Evolutionary conservation across 2,113 vertebrate genomes (phyloP), one percentile per base, ranked within the genome.

Genomic region (Bolborhynchus lineola): DNA sequence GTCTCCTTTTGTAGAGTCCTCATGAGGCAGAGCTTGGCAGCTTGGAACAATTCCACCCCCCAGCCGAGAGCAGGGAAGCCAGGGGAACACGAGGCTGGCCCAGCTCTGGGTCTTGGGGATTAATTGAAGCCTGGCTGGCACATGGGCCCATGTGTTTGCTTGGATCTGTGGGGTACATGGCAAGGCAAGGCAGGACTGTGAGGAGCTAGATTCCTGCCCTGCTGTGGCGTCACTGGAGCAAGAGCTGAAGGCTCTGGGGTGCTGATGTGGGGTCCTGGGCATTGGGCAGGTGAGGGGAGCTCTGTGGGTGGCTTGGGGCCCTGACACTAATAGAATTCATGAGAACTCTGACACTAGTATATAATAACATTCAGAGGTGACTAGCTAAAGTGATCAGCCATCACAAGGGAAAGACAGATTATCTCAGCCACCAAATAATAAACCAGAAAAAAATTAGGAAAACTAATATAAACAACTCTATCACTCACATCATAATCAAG

Each of bases 131-230:
- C 2, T 0, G 28, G 11, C 37, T 44, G 35, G 7, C 17, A 11
- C 13, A 8, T 16, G 10, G 18, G 26, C 26, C 7, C 1, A 1
- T 4, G 23, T 24, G 13, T 64, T 13, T 11, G 10, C 13, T 24
- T 1, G 4, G 28, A 39, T 62, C 1, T 0, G 11, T 2, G 1
- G 16, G 16, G 6, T 9, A 59, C 28, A 9, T 2, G 4, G 8
- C 6, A 1, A 2, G 26, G 33, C 28, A 46, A 10, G 12, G 18
- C 15, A 44, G 44, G 39, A 9, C 35, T 60, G 13, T 25, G n/a
- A 49, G 50, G 26, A 75, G 26, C 10, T 63, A 70, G 46, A 71
- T 8, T 19, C 0, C 2, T 7, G 2, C 44, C 20, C 35, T 74
- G 29, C 7, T 42, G 17, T 2, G 3, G 1, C 7, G 7, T 7